Evolutionary conservation across 2,113 vertebrate species (phyloP).

Genomic region (Sylvilagus bachmani): DNA sequence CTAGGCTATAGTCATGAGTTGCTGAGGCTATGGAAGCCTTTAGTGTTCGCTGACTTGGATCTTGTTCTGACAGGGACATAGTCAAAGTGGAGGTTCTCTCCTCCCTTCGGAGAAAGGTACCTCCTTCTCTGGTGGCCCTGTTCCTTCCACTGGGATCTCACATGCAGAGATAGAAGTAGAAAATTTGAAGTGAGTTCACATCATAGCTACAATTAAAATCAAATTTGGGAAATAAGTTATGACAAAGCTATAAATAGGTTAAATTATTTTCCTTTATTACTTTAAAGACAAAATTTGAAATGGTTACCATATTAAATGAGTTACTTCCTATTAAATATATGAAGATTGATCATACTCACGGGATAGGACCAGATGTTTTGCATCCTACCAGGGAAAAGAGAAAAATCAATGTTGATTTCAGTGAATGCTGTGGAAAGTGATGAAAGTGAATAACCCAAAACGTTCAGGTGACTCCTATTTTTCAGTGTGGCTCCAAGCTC

Average conservation of each 20-base stretch:
- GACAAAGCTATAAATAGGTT: neutral
- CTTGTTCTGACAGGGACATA: too few relatives aligned
- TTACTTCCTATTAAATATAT: neutral
- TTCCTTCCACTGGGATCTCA: too few relatives aligned
- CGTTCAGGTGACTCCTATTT: neutral
- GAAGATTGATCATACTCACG: neutral
- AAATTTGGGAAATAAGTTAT: neutral
- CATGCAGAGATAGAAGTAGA: too few relatives aligned
- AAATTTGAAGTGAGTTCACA: neutral
- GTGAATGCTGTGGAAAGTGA: neutral
- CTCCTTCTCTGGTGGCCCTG: too few relatives aligned
- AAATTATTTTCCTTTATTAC: neutral
- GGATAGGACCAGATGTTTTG: conserved; percentile 11
- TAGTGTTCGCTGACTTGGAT: too few relatives aligned
- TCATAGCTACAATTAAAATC: neutral
- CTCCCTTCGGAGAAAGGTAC: too few relatives aligned
- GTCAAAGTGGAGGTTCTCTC: too few relatives aligned
- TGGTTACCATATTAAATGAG: too few relatives aligned
- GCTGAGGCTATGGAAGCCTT: too few relatives aligned
- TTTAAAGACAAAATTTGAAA: conserved; percentile 28
- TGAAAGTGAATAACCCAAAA: neutral
- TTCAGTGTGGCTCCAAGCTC: neutral
- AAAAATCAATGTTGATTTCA: neutral
- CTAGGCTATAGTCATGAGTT: too few relatives aligned
- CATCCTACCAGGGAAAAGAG: neutral